phyloP scores from a whole-genome alignment of 2,888 invertebrate genomes.

The Lepidochitona cinerea region DNA sequence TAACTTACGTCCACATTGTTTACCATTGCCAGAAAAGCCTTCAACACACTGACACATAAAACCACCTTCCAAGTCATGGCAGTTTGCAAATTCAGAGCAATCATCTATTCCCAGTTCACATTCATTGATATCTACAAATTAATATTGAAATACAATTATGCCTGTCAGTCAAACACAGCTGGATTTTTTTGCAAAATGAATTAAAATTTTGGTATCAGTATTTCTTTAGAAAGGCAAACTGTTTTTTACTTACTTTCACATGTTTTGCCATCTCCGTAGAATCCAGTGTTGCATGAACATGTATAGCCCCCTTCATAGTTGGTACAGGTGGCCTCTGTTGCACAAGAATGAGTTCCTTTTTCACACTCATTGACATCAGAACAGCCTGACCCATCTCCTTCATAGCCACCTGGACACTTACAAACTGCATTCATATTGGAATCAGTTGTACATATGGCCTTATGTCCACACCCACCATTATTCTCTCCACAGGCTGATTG shows the following conservation, averaged over 20 bases:
- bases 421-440: neutral
- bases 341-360: constrained; percentile 8
- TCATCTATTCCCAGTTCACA: constrained; percentile 20
- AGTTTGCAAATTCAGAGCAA: constrained; percentile 20
- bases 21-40: constrained; percentile 21
- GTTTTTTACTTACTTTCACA: constrained; percentile 9
- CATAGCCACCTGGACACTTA: constrained; percentile 12
- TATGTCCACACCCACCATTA: neutral
- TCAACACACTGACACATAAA: constrained; percentile 23
- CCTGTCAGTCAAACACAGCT: no score
- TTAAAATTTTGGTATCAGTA: no score
- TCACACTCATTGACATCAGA: constrained; percentile 23
- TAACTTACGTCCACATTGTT: constrained; percentile 13
- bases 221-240: no score
- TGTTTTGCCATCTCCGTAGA: constrained; percentile 10
- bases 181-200: no score
- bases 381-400: constrained; percentile 10
- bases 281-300: constrained; percentile 17
- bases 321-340: constrained; percentile 13
- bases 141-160: no score
- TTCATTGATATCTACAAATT: constrained; percentile 32
- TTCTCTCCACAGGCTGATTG: neutral
- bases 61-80: constrained; percentile 21
- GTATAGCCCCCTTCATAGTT: constrained; percentile 14
- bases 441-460: neutral